Evolutionary conservation across 1,140 invertebrate species (phyloP), one percentile per base, ranked within the genome.

Genomic region (Drosophila auraria): DNA sequence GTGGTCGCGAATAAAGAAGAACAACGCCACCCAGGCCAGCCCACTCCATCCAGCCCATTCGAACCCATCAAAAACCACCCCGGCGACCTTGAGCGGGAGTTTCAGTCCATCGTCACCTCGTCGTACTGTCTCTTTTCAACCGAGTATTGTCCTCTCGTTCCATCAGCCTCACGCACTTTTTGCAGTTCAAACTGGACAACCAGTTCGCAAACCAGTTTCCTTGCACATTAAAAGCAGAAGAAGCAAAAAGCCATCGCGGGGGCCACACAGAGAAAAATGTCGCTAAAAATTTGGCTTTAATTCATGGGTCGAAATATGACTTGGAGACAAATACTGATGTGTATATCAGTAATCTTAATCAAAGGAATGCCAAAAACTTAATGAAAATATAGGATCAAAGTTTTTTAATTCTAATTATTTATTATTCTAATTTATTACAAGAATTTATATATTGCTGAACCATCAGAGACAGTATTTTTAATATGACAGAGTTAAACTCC

Each of bases 181-280:
- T 69, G 65, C 65, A 78, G 58, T 69, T 60, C 64, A 71, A 63
- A 56, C 56, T 54, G 72, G 54, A 50, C 72, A 75, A 77, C 74
- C 74, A 77, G 74, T 69, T 77, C 49, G 75, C 72, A 78, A 79
- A 79, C 76, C 75, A 78, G 76, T 79, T 78, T 38, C 54, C 60
- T 60, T 73, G 54, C 70, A 73, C 70, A 73, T 73, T 73, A 73
- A 73, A 38, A 17, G 38, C 69, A 72, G 65, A 72, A 65, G 61
- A 50, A 64, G 61, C 63, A 42, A 40, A 69, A 70, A 45, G 33
- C 38, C 64, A 66, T 36, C 64, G 68, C 68, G 68, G 68, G 68
- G 33, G 68, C 62, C 63, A 68, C 33, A 47, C 68, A n/a, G 25
- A 11, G 11, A 56, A 40, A 68, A 68, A 68, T 38, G 14, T 8